phyloP scores from a whole-genome alignment of 2,888 invertebrate genomes.

The Drosophila trichaetosa region DNA sequence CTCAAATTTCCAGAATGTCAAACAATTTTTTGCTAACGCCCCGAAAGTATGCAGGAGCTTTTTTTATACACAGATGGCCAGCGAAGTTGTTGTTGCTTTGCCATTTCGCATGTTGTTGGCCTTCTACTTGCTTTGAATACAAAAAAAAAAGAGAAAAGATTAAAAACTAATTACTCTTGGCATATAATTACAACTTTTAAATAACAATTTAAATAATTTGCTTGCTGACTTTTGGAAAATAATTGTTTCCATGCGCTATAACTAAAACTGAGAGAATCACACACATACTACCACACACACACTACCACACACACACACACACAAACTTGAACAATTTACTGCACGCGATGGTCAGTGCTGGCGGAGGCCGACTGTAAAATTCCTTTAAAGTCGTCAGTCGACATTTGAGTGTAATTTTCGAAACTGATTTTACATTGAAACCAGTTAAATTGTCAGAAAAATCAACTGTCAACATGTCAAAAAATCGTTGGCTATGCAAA shows the following conservation, averaged over 20 bases:
- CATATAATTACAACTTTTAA: conserved; percentile 76
- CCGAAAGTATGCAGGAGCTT: conserved; percentile 70
- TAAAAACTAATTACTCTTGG: conserved; percentile 72
- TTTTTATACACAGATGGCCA: conserved; percentile 12
- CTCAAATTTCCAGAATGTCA: background rate
- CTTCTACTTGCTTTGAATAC: conserved; percentile 20
- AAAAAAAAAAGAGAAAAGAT: conserved; percentile 19
- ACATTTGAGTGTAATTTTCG: conserved; percentile 80
- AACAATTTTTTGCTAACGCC: conserved; percentile 42
- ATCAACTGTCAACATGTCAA: conserved; percentile 84
- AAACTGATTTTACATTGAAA: conserved; percentile 84
- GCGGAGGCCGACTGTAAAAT: conserved; percentile 66
- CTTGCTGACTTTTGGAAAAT: conserved; percentile 72
- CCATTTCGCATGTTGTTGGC: conserved; percentile 13
- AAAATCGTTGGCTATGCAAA: conserved; percentile 82
- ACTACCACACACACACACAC: background rate
- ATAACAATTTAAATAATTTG: conserved; percentile 78
- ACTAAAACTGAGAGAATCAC: conserved; percentile 37
- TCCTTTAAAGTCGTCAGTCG: conserved; percentile 81
- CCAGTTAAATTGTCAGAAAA: conserved; percentile 85
- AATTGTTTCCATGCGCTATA: conserved; percentile 57
- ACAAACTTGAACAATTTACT: conserved; percentile 67
- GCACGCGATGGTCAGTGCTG: conserved; percentile 75
- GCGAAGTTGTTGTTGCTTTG: conserved; percentile 31
- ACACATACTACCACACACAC: background rate